Conservation (phyloP, 2,888 invertebrate genomes). For the Lasioglossum marginatum region DNA sequence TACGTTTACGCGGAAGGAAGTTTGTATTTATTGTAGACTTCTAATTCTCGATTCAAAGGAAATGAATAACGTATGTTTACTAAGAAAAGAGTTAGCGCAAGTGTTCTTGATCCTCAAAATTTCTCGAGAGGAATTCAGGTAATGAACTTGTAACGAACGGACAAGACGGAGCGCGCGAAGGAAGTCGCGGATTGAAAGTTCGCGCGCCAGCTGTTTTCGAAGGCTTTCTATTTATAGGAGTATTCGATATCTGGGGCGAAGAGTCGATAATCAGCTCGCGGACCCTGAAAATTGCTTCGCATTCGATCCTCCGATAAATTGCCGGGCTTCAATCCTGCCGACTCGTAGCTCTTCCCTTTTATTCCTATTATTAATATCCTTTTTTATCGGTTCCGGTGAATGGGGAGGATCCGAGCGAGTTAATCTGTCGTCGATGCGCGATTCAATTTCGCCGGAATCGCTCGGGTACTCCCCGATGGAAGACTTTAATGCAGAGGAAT, state of each 20-base stretch:
- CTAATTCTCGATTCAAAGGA: background rate
- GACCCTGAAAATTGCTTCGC: background rate
- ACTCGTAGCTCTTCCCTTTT: background rate
- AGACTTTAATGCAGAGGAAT: background rate
- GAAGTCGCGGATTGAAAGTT: background rate
- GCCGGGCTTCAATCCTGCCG: background rate
- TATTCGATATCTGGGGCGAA: constrained; percentile 35
- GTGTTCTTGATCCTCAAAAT: background rate
- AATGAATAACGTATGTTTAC: background rate
- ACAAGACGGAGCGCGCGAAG: background rate
- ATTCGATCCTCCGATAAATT: background rate
- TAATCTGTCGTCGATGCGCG: background rate
- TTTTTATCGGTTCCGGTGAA: background rate
- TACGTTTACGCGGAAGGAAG: background rate
- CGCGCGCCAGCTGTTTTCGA: constrained; percentile 8
- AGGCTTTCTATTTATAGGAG: constrained; percentile 44
- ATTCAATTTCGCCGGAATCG: background rate
- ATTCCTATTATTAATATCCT: constrained; percentile 14
- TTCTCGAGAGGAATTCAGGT: background rate
- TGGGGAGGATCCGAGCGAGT: background rate
- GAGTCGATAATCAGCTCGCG: constrained; percentile 12
- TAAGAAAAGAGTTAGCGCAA: background rate
- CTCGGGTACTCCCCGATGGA: background rate
- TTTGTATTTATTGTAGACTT: background rate
- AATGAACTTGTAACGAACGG: background rate